phyloP scores from a whole-genome alignment of 2,113 vertebrate species.

The Dromaius novaehollandiae region DNA sequence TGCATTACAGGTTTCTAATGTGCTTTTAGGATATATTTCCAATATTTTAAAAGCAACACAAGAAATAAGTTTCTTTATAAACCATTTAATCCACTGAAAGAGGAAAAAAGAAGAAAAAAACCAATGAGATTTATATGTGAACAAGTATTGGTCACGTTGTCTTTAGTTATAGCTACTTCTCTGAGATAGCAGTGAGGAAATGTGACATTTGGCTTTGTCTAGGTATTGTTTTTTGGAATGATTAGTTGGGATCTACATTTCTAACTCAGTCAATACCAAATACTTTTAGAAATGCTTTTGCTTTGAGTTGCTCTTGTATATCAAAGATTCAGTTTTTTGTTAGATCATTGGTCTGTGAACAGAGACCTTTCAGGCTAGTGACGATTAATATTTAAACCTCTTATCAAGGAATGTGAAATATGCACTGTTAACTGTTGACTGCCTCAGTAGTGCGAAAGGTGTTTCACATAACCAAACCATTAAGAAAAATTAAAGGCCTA shows the following conservation, averaged over 20 bases:
- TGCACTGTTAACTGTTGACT: too few relatives aligned
- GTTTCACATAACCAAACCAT: not conserved
- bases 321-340: not conserved
- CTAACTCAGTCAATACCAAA: not conserved
- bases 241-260: fast-evolving
- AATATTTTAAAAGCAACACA: not conserved
- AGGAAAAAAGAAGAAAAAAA: fast-evolving
- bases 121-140: not conserved
- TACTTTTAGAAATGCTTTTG: not conserved
- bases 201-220: fast-evolving
- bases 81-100: not conserved
- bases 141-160: not conserved
- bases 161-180: not conserved
- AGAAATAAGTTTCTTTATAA: not conserved
- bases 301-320: not conserved
- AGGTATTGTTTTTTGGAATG: not conserved
- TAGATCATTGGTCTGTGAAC: not conserved
- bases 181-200: not conserved
- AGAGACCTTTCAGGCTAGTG: not conserved
- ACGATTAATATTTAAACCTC: not conserved
- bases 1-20: not conserved
- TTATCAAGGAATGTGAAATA: not conserved
- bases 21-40: not conserved
- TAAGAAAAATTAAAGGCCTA: not conserved
- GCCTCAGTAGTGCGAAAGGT: not conserved